Evolutionary conservation across 2,113 vertebrate genomes (phyloP).

Genomic region (Cardinalis cardinalis): DNA sequence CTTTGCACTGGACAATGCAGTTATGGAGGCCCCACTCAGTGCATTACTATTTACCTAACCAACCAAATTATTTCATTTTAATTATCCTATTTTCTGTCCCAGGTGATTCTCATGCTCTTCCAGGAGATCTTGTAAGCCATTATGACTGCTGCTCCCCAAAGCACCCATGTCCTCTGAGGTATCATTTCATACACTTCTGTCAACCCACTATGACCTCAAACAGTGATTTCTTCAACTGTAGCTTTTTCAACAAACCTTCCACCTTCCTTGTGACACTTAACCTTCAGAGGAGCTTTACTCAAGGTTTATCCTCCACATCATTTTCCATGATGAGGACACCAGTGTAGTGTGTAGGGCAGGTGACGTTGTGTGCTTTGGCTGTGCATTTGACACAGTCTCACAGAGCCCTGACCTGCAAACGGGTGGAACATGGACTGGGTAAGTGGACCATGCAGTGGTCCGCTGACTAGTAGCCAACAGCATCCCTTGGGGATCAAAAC

Average conservation of each 20-base stretch:
- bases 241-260: neutral
- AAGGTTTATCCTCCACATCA: neutral
- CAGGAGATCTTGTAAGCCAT: neutral
- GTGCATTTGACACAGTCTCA: neutral
- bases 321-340: neutral
- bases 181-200: neutral
- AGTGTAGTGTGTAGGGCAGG: neutral
- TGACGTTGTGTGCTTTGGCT: neutral
- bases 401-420: neutral
- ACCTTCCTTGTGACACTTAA: neutral
- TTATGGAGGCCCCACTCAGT: neutral
- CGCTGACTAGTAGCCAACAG: neutral
- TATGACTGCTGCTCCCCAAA: neutral
- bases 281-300: accelerated
- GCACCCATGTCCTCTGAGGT: neutral
- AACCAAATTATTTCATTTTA: neutral
- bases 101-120: neutral
- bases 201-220: neutral
- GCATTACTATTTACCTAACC: neutral
- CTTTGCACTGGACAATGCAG: neutral
- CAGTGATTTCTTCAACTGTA: neutral
- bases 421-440: neutral
- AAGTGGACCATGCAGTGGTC: neutral
- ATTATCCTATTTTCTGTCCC: neutral
- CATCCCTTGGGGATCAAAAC: neutral